A percentile compares a stretch with the other conserved stretches of the same genome.
phyloP scores from a whole-genome alignment of 2,797 vertebrate genomes.

The Calcarius lapponicus region DNA sequence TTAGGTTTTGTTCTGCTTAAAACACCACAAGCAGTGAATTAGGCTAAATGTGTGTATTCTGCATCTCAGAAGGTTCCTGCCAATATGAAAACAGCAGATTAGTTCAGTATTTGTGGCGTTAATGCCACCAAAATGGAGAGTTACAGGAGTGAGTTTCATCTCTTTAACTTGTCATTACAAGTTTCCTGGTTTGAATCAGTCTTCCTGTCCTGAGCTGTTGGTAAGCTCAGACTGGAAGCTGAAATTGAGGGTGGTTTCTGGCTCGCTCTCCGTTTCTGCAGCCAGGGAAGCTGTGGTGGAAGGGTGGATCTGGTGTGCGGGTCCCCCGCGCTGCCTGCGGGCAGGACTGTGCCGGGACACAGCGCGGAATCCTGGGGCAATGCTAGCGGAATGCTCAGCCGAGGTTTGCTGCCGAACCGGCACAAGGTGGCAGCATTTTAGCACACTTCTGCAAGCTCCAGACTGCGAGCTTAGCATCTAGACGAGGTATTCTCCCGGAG shows the following conservation, averaged over 20 bases:
- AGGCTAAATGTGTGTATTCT: background rate
- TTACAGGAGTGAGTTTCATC: background rate
- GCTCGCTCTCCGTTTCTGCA: accelerated
- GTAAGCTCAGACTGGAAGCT: background rate
- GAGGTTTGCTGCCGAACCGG: background rate
- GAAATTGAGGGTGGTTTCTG: background rate
- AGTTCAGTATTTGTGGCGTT: background rate
- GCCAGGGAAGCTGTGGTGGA: accelerated
- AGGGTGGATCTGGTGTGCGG: accelerated
- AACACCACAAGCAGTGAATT: background rate
- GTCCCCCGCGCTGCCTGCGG: accelerated
- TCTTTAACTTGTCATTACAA: background rate
- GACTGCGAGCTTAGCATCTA: accelerated
- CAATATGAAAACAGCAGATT: background rate
- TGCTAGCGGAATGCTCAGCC: accelerated
- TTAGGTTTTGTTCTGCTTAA: background rate
- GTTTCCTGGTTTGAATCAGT: background rate
- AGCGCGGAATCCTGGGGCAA: accelerated
- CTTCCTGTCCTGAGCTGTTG: background rate
- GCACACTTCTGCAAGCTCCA: background rate
- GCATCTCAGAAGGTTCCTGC: background rate
- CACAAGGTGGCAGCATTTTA: constrained; percentile 71
- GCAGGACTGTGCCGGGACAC: accelerated
- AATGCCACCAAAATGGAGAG: background rate
- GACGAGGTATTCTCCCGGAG: accelerated